These are phyloP conservation scores for Anagrus nilaparvatae DNA, from an alignment of 1,140 invertebrate species.

Conservation along the genomic window DNA sequence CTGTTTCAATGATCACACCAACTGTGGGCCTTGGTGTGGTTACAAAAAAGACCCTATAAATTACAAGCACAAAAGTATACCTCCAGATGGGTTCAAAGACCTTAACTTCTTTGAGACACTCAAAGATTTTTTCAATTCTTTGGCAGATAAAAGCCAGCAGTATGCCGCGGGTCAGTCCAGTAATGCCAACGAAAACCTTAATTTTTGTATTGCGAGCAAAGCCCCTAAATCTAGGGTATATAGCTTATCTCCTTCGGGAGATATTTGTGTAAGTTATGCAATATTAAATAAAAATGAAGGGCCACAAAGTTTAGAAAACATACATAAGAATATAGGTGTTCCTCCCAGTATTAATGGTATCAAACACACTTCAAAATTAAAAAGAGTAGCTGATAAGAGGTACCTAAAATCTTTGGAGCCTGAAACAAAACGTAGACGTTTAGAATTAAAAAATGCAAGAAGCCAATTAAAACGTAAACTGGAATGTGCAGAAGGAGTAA, in stretches of 20 bases:
- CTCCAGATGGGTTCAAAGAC: conserved; percentile 2
- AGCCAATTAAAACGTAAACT: conserved; percentile 8
- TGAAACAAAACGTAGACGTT: conserved; percentile 1
- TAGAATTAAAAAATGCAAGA: conserved; percentile 2
- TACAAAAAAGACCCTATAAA: conserved; percentile 1
- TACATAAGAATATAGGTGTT: neutral
- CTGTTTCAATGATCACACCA: neutral
- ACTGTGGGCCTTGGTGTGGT: conserved; percentile 6
- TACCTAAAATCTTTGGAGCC: conserved; percentile 2
- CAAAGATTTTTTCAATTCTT: conserved; percentile 1
- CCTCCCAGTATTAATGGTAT: neutral
- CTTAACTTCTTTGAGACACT: neutral
- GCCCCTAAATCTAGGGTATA: neutral
- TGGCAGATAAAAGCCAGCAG: neutral
- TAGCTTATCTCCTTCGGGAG: neutral
- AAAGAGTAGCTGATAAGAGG: neutral
- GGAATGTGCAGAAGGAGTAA: conserved; percentile 6
- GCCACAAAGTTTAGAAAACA: neutral
- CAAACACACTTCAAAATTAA: neutral
- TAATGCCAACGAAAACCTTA: conserved; percentile 1
- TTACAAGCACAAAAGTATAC: conserved; percentile 3
- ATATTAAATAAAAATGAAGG: conserved; percentile 1
- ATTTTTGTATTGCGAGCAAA: neutral
- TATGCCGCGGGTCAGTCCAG: neutral
- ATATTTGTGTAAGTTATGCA: neutral